Conservation (phyloP, 1,140 invertebrate genomes). For the Ctenoplectra terminalis region DNA sequence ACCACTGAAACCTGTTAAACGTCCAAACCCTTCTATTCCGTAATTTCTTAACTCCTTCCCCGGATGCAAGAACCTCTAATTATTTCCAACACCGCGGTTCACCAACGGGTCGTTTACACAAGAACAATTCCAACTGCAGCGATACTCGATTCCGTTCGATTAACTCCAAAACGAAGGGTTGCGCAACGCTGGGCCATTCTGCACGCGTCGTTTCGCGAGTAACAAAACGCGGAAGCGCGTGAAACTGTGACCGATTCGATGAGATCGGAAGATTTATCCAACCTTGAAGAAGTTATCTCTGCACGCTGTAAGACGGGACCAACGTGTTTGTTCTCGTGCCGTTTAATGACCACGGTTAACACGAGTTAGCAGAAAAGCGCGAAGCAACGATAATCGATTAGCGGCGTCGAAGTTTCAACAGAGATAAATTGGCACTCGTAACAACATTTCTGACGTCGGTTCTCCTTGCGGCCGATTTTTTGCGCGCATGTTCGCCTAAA, state of each 20-base stretch:
- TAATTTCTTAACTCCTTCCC: not conserved
- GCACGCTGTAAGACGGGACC: not conserved
- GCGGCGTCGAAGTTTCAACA: not conserved
- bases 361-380: conserved; percentile 19
- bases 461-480: not conserved
- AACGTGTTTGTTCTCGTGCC: not conserved
- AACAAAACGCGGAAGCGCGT: not conserved
- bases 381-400: conserved; percentile 25
- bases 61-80: not conserved
- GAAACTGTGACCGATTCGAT: not conserved
- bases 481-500: not conserved
- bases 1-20: not conserved
- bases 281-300: not conserved
- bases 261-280: not conserved
- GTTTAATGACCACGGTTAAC: conserved; percentile 27
- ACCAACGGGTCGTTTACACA: not conserved
- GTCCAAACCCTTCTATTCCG: not conserved
- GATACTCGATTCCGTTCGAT: not conserved
- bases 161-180: not conserved
- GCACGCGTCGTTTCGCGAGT: not conserved
- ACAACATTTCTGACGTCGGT: conserved; percentile 19
- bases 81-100: not conserved
- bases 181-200: not conserved
- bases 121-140: not conserved
- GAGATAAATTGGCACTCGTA: not conserved